A percentile compares a stretch with the other conserved stretches of the same genome.
These are phyloP conservation scores for Nasua narica DNA, from an alignment of 2,797 vertebrate genomes.

Conservation along the genomic window DNA sequence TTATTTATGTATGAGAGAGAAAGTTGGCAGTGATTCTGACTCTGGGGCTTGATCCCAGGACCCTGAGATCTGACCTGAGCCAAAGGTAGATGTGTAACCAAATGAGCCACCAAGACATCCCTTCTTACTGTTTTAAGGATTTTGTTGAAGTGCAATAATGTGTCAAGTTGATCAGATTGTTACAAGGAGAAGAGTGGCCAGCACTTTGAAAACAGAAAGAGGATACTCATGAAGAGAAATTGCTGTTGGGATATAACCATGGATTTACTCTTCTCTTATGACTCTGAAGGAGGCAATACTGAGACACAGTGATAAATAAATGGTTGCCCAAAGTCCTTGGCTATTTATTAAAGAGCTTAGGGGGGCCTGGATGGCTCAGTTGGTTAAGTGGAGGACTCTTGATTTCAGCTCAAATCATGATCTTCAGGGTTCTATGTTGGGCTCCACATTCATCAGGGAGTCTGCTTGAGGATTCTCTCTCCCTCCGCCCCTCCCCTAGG, in stretches of 20 bases:
- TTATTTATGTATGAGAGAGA: background rate
- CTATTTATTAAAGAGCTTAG: background rate
- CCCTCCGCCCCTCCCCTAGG: no score
- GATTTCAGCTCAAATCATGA: no score
- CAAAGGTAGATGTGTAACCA: no score
- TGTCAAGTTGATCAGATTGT: background rate
- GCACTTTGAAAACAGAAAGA: background rate
- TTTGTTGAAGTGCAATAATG: background rate
- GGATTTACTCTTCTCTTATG: background rate
- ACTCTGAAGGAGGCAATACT: background rate
- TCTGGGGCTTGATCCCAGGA: no score
- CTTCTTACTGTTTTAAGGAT: background rate
- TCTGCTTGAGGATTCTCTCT: no score
- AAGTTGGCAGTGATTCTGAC: no score
- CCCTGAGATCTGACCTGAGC: no score
- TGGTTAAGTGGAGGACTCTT: no score
- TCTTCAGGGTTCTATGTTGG: no score
- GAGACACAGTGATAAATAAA: background rate
- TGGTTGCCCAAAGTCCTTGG: background rate
- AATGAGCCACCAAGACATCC: no score
- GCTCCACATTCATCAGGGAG: no score
- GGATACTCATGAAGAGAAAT: background rate
- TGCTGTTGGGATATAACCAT: background rate
- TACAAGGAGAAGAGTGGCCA: background rate
- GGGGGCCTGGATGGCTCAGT: no score